phyloP scores from a whole-genome alignment of 2,113 vertebrate genomes.

The Neodon shergylaensis region DNA sequence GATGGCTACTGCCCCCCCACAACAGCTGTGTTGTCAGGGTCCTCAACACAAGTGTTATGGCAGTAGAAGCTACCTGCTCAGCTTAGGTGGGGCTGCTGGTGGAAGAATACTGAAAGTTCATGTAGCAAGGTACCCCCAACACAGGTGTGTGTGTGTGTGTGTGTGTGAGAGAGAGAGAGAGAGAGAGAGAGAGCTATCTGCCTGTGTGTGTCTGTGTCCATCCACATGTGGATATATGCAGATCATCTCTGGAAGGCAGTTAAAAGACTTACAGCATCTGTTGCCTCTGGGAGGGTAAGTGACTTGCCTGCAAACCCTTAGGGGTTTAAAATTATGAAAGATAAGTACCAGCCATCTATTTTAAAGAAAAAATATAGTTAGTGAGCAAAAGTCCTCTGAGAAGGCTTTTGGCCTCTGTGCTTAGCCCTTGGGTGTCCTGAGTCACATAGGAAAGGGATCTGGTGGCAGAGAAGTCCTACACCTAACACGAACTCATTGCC shows the following conservation, averaged over 20 bases:
- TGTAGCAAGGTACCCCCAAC: accelerated
- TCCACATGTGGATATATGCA: no score
- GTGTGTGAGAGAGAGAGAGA: no score
- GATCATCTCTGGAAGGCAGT: neutral
- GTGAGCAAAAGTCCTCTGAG: neutral
- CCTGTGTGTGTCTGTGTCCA: neutral
- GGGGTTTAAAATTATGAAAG: neutral
- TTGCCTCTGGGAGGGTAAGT: neutral
- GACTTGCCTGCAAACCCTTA: neutral
- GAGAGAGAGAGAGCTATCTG: no score
- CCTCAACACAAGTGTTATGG: neutral
- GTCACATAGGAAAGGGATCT: neutral
- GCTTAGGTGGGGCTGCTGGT: accelerated
- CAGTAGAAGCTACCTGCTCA: neutral
- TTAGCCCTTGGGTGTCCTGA: neutral
- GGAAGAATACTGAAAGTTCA: no score
- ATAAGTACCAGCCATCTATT: neutral
- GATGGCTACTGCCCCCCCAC: neutral
- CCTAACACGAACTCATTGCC: no score
- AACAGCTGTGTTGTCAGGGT: neutral
- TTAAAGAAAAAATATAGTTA: neutral
- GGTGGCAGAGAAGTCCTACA: neutral
- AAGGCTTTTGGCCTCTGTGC: accelerated
- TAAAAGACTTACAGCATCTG: neutral
- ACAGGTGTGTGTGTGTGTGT: neutral